A percentile compares a stretch with the other conserved stretches of the same genome.
phyloP scores from a whole-genome alignment of 2,797 vertebrate genomes.

The Silurus aristotelis region DNA sequence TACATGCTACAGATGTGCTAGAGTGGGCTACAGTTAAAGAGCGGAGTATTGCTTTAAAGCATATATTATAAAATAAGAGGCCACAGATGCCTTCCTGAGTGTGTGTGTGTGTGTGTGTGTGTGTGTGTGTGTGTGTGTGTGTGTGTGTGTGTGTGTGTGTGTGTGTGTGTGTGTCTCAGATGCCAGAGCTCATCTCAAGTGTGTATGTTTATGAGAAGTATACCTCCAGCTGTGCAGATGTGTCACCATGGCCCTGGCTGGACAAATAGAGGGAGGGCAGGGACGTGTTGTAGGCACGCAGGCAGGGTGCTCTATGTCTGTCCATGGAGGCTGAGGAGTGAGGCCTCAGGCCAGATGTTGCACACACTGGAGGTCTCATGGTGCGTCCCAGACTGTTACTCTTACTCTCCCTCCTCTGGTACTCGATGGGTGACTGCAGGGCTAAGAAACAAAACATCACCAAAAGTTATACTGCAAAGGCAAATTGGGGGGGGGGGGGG shows the following conservation, averaged over 20 bases:
- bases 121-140: background rate
- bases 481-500: too few relatives aligned
- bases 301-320: constrained; percentile 78
- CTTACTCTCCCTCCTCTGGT: constrained; percentile 89
- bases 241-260: constrained; percentile 69
- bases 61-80: background rate
- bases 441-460: constrained; percentile 69
- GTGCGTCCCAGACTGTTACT: constrained; percentile 88
- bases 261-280: constrained; percentile 85
- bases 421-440: constrained; percentile 92
- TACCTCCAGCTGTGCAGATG: constrained; percentile 66
- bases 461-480: background rate
- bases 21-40: background rate
- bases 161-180: background rate
- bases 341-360: constrained; percentile 72
- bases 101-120: constrained; percentile 5
- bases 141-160: background rate
- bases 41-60: background rate
- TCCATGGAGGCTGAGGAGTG: constrained; percentile 86
- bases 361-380: constrained; percentile 75
- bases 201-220: background rate
- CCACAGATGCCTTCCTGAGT: background rate
- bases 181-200: background rate
- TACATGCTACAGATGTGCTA: background rate
- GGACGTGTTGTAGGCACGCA: constrained; percentile 83